phyloP scores from a whole-genome alignment of 2,797 vertebrate genomes.

The Novumbra hubbsi region DNA sequence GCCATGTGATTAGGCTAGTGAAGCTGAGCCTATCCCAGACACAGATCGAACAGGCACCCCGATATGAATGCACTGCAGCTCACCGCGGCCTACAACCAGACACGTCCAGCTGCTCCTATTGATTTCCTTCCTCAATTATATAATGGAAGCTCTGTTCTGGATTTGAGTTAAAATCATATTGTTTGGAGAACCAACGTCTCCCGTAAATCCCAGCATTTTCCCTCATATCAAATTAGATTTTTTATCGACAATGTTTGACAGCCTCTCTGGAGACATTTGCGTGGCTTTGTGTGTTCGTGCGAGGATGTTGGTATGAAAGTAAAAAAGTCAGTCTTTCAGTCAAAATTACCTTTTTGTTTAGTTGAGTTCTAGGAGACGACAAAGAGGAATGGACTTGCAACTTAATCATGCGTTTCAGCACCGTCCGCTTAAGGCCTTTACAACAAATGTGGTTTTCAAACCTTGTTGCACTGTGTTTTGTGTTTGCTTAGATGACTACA shows the following conservation, averaged over 20 bases:
- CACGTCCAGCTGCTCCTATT: constrained; percentile 75
- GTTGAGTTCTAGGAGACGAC: constrained; percentile 64
- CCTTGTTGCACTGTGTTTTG: background rate
- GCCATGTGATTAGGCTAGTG: constrained; percentile 73
- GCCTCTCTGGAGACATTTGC: constrained; percentile 56
- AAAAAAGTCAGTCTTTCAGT: constrained; percentile 13
- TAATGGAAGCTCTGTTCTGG: constrained; percentile 76
- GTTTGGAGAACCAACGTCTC: constrained; percentile 62
- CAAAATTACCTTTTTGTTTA: background rate
- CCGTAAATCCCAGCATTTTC: constrained; percentile 70
- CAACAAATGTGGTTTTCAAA: constrained; percentile 41
- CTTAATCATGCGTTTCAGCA: constrained; percentile 63
- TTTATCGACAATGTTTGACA: constrained; percentile 70
- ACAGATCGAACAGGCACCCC: constrained; percentile 71
- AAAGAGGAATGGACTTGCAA: constrained; percentile 63
- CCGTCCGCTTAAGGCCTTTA: constrained; percentile 57
- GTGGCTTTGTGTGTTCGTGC: constrained; percentile 12
- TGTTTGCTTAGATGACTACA: too few species aligned
- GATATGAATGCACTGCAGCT: constrained; percentile 66
- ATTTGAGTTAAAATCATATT: constrained; percentile 72
- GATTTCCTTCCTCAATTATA: constrained; percentile 82
- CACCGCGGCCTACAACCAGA: constrained; percentile 34
- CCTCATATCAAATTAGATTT: constrained; percentile 72
- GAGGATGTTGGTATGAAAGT: background rate
- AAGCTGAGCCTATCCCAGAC: constrained; percentile 70